Conservation (phyloP, 2,888 invertebrate genomes). For the Dolomedes plantarius region DNA sequence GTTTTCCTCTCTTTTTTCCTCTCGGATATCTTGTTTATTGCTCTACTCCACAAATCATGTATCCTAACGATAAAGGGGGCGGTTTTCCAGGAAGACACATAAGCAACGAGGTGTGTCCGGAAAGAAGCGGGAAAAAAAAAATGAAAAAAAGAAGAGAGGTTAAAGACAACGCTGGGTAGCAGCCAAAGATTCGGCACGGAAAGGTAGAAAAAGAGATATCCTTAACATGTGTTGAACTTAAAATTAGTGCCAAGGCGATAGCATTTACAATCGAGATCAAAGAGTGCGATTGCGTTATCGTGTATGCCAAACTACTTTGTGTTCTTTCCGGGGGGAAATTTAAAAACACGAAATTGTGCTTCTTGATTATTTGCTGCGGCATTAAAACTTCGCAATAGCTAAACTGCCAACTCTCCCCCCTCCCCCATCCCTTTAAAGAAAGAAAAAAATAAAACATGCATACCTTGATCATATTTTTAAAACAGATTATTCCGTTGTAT, state of each 20-base stretch:
- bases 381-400: too few relatives aligned
- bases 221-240: not conserved
- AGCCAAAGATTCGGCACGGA: not conserved
- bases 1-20: too few relatives aligned
- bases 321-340: too few relatives aligned
- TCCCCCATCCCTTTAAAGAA: too few relatives aligned
- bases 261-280: not conserved
- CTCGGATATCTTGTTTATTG: too few relatives aligned
- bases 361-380: too few relatives aligned
- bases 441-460: too few relatives aligned
- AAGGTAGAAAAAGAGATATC: not conserved
- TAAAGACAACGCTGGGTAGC: not conserved
- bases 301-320: too few relatives aligned
- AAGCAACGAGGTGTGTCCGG: not conserved
- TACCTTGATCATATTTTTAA: too few relatives aligned
- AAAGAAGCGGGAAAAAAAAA: not conserved
- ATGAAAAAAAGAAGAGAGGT: not conserved
- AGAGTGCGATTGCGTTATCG: not conserved
- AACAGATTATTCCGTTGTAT: too few relatives aligned
- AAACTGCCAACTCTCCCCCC: too few relatives aligned
- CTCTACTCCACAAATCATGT: not conserved
- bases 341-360: too few relatives aligned
- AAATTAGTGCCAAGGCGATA: constrained; percentile 5
- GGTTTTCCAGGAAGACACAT: not conserved
- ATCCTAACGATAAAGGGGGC: not conserved